phyloP scores from a whole-genome alignment of 2,113 vertebrate genomes.

The Misgurnus mizolepis region DNA sequence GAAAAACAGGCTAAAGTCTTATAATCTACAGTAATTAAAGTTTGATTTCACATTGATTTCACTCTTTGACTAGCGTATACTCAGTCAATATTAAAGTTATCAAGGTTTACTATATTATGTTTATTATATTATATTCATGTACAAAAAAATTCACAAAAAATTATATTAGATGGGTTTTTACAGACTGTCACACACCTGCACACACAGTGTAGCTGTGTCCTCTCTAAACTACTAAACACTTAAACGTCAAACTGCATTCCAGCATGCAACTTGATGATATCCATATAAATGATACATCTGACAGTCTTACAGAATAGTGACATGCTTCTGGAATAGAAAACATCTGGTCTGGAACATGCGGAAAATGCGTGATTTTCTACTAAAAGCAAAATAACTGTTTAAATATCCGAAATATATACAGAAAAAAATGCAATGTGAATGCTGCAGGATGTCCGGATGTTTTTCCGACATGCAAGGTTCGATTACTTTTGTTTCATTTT shows the following conservation, averaged over 20 bases:
- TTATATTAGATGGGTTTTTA: too few species aligned
- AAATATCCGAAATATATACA: not conserved
- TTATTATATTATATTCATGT: too few species aligned
- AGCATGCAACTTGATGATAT: not conserved
- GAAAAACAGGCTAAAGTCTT: too few species aligned
- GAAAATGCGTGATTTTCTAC: not conserved
- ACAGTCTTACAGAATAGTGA: not conserved
- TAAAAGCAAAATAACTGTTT: not conserved
- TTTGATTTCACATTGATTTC: too few species aligned
- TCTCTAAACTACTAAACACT: not conserved
- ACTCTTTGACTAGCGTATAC: too few species aligned
- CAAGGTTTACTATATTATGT: too few species aligned
- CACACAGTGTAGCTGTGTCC: not conserved
- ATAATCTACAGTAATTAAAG: too few species aligned
- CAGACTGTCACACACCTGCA: too few species aligned
- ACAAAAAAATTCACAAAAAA: too few species aligned
- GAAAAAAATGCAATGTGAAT: not conserved
- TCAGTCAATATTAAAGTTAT: too few species aligned
- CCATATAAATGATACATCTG: not conserved
- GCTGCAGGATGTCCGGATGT: not conserved
- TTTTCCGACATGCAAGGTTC: not conserved
- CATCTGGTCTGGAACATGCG: not conserved
- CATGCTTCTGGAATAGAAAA: constrained; percentile 2
- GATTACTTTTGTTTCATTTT: not conserved
- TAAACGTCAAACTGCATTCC: not conserved